Evolutionary conservation across 1,140 invertebrate genomes (phyloP).

Genomic region (Papilio dardanus): DNA sequence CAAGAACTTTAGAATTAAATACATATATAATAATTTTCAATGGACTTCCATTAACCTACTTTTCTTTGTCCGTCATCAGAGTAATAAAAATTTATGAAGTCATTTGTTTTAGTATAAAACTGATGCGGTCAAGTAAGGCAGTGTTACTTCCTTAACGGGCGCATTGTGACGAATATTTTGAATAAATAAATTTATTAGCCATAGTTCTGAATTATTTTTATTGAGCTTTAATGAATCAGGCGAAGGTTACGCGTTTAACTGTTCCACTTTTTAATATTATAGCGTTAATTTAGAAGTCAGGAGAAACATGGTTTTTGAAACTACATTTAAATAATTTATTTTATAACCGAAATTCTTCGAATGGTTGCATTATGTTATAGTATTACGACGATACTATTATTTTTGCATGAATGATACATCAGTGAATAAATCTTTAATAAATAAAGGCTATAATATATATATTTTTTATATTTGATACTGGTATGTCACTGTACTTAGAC

Average conservation of each 20-base stretch:
- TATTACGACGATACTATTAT: not conserved
- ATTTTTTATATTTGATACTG: too few relatives aligned
- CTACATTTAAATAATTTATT: not conserved
- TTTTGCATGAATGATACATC: not conserved
- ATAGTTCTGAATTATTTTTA: not conserved
- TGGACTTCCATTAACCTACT: not conserved
- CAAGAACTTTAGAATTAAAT: not conserved
- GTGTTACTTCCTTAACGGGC: conserved; percentile 10
- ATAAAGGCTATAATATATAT: not conserved
- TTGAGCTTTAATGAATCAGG: not conserved
- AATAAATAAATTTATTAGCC: conserved; percentile 11
- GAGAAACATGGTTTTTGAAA: not conserved
- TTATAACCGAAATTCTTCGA: not conserved
- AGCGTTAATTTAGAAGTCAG: not conserved
- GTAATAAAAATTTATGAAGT: conserved; percentile 8
- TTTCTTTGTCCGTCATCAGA: conserved; percentile 3
- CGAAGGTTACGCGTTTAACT: conserved; percentile 1
- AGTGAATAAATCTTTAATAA: not conserved
- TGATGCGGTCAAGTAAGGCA: not conserved
- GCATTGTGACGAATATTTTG: conserved; percentile 5
- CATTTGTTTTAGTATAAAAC: not conserved
- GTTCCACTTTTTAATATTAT: conserved; percentile 9
- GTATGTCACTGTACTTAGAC: too few relatives aligned
- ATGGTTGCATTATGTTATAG: not conserved
- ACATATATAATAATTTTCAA: not conserved